These are phyloP conservation scores for Paratilapia polleni DNA, from an alignment of 2,113 vertebrate species.

Conservation along the genomic window DNA sequence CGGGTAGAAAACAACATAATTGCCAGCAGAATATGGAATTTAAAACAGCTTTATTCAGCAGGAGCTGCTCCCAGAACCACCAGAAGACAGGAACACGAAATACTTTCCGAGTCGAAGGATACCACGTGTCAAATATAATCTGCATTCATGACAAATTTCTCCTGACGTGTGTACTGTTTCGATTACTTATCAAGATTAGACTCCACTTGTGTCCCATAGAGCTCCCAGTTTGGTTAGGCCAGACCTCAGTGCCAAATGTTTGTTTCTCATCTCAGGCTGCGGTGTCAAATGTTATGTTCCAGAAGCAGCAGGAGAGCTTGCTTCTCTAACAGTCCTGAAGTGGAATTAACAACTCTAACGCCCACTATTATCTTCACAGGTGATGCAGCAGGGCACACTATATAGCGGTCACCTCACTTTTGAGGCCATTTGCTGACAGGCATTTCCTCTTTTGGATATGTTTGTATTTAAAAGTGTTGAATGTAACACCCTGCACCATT, in stretches of 20 bases:
- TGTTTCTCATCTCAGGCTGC: slow-evolving; percentile 65
- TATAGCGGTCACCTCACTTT: slow-evolving; percentile 48
- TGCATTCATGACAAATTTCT: slow-evolving; percentile 15
- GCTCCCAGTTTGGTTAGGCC: slow-evolving; percentile 60
- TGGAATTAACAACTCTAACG: slow-evolving; percentile 48
- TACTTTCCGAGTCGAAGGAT: slow-evolving; percentile 54
- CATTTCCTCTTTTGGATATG: slow-evolving; percentile 62
- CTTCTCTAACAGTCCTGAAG: slow-evolving; percentile 31
- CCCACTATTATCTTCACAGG: slow-evolving; percentile 47
- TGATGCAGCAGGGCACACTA: slow-evolving; percentile 36
- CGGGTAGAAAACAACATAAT: slow-evolving; percentile 62
- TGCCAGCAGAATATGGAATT: slow-evolving; percentile 59
- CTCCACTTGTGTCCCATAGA: slow-evolving; percentile 36
- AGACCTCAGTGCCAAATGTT: slow-evolving; percentile 62
- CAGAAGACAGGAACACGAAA: slow-evolving; percentile 31
- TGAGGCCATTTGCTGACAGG: slow-evolving; percentile 72
- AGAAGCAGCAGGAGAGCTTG: slow-evolving; percentile 55
- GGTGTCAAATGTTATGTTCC: slow-evolving; percentile 72
- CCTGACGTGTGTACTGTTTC: slow-evolving; percentile 5
- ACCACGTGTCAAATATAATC: slow-evolving; percentile 41
- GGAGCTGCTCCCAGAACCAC: slow-evolving; percentile 33
- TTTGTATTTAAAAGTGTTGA: slow-evolving; percentile 68
- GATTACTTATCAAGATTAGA: slow-evolving; percentile 21
- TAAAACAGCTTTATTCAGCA: slow-evolving; percentile 39
- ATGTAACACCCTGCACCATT: slow-evolving; percentile 36